A percentile compares a stretch with the other conserved stretches of the same genome.
Conservation (phyloP, 2,797 vertebrate species). For the Poecilia gillii region DNA sequence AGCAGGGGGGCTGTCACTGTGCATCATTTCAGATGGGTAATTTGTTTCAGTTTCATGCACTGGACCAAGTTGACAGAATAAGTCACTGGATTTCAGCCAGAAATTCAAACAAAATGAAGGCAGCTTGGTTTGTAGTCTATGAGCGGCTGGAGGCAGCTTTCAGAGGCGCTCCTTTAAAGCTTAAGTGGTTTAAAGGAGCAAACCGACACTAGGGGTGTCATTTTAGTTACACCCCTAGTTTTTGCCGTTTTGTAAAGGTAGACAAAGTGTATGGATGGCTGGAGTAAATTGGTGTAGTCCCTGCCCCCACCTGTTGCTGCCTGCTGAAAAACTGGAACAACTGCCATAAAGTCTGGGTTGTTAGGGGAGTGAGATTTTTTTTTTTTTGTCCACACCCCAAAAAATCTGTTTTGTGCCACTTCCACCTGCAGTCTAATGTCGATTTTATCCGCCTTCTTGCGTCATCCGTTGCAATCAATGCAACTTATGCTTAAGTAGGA, state of each 20-base stretch:
- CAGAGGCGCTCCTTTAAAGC: background rate
- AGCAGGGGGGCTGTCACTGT: background rate
- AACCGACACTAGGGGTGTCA: background rate
- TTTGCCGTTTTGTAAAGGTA: too few species aligned
- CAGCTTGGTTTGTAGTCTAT: background rate
- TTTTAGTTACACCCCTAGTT: too few species aligned
- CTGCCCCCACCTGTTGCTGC: background rate
- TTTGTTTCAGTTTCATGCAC: background rate
- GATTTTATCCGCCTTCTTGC: too few species aligned
- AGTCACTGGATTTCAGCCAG: background rate
- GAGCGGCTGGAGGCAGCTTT: background rate
- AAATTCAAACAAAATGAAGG: background rate
- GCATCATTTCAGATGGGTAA: background rate
- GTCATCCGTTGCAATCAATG: too few species aligned
- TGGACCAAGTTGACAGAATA: background rate
- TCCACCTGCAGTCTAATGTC: background rate
- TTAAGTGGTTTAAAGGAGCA: background rate
- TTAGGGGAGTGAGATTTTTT: too few species aligned
- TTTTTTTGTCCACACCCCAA: too few species aligned
- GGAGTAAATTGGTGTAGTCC: background rate
- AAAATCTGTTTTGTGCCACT: too few species aligned
- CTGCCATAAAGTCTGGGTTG: too few species aligned
- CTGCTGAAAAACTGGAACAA: background rate
- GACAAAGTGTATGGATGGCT: background rate
- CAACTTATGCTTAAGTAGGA: background rate